Base-by-base conservation (phyloP, 2,797 vertebrate species). In the Muscicapa comitata region DNA sequence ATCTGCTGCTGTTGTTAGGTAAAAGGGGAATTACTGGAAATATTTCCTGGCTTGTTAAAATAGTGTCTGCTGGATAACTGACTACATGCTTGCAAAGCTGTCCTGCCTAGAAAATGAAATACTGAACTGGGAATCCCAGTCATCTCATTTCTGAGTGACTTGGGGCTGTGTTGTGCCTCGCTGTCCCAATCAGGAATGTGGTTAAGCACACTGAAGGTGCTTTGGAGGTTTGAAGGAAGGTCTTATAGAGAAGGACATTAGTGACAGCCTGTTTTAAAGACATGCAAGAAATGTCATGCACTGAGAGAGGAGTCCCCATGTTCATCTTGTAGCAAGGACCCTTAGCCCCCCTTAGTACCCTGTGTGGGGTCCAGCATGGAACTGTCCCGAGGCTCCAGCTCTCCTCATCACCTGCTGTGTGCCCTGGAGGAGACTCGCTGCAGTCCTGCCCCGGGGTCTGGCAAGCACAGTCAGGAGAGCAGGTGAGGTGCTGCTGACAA, bases 351-450 rank as follows among this genome's bases (percentile, higher is more conserved):
- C 4, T 17, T 21, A 8, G 11, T 9, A 10, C 9, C 9, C 62
- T 28, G 16, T 17, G 43, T 50, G 58, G 61, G 66, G n/a, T 18
- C 9, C 58, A 57, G 54, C 58, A 31, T 0, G 2, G 43, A 48
- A 5, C 31, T 78, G 54, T 54, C 25, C 38, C 0, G 0, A 20
- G 26, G 33, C 55, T 74, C 28, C 33, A 51, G 48, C 43, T 59
- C 38, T 88, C 35, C 31, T 31, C 5, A 1, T 51, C 42, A 3
- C 24, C 61, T 15, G 33, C 2, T 43, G 29, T 17, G 35, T 90
- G n/a, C 3, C 0, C 0, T 21, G 76, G 45, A n/a, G 47, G 17
- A 42, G 48, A 8, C 35, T 73, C 0, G 0, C 28, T 33, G 35
- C 47, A 17, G 15, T 59, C 26, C 35, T 82, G 38, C 1, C 0